Conservation (phyloP, 2,797 vertebrate species). For the Phataginus tricuspis region DNA sequence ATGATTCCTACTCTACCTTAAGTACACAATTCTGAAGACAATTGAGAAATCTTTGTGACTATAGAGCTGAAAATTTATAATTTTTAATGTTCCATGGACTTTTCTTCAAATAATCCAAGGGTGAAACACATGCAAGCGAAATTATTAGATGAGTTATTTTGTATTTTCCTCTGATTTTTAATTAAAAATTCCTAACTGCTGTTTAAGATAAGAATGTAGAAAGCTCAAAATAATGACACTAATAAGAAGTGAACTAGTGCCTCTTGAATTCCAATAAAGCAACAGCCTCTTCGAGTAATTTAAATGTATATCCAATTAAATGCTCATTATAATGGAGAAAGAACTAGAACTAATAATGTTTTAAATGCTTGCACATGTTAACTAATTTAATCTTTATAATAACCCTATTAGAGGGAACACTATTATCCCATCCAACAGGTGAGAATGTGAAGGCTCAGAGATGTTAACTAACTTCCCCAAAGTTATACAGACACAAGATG, state of each 20-base stretch:
- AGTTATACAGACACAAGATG: neutral
- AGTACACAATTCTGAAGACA: slow-evolving; percentile 38
- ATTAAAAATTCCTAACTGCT: slow-evolving; percentile 28
- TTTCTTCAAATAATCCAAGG: neutral
- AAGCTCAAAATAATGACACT: neutral
- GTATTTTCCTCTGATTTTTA: neutral
- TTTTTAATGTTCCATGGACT: neutral
- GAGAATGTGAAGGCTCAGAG: neutral
- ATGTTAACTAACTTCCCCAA: neutral
- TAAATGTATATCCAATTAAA: neutral
- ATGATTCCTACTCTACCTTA: neutral
- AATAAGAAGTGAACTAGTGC: neutral
- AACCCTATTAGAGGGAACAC: neutral
- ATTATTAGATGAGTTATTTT: neutral
- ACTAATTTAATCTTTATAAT: neutral
- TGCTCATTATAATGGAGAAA: neutral
- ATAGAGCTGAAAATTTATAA: neutral
- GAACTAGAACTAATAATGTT: neutral
- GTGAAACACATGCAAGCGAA: neutral
- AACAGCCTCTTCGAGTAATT: neutral
- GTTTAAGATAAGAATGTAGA: slow-evolving; percentile 24
- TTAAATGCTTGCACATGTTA: neutral
- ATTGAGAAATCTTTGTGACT: neutral
- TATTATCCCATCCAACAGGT: neutral
- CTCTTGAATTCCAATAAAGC: neutral